These are phyloP conservation scores for Heteromormyrus szaboi DNA, from an alignment of 2,797 vertebrate species.

Conservation along the genomic window DNA sequence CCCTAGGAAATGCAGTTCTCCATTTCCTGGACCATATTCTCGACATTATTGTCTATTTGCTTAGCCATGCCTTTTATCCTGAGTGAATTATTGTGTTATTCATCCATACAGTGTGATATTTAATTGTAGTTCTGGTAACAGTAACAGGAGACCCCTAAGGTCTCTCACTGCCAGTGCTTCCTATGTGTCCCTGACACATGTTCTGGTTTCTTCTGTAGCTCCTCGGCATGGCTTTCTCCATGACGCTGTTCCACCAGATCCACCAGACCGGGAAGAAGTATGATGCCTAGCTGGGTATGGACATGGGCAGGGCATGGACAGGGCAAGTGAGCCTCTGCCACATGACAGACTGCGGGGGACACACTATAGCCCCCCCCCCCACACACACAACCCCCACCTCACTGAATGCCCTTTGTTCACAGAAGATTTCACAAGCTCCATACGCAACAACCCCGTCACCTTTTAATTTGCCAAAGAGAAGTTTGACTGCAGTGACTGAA, in stretches of 20 bases:
- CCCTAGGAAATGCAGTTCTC: not conserved
- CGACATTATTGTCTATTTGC: not conserved
- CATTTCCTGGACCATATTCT: not conserved
- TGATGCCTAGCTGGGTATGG: conserved; percentile 67
- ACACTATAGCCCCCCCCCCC: conserved; percentile 35
- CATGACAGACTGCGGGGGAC: conserved; percentile 56
- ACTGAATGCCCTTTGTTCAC: not conserved
- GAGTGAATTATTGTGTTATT: not conserved
- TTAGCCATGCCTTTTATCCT: not conserved
- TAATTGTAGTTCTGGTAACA: not conserved
- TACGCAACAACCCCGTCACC: not conserved
- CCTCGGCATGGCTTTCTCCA: conserved; percentile 95
- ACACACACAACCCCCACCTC: conserved; percentile 26
- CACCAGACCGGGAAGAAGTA: conserved; percentile 96
- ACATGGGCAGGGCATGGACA: not conserved
- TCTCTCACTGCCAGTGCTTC: not conserved
- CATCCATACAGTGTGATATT: not conserved
- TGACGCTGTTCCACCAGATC: conserved; percentile 97
- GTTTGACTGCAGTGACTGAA: conserved; percentile 47
- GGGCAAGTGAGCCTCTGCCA: conserved; percentile 36
- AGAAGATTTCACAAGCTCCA: not conserved
- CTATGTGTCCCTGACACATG: not conserved
- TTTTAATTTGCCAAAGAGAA: conserved; percentile 70
- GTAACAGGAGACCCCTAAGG: not conserved
- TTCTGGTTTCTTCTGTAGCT: conserved; percentile 66